Base-by-base conservation (phyloP, 2,797 vertebrate species). In the Hozukius guyotensis region DNA sequence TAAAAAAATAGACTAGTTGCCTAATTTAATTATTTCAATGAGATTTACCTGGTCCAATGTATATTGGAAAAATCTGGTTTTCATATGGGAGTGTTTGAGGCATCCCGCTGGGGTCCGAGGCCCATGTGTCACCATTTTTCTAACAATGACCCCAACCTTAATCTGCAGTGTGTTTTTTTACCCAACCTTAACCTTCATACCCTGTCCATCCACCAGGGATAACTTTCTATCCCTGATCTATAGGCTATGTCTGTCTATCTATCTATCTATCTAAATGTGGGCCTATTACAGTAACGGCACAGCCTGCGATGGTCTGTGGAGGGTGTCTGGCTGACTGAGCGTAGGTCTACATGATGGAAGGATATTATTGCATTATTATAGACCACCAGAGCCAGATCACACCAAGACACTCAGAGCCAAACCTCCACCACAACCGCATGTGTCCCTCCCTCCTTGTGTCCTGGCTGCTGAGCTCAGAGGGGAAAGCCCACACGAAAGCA, bases 401-500 rank as follows among this genome's bases (percentile, higher is more conserved):
- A 74, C 81, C 65, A 69, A 77, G 79, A 73, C 64, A 32, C 64
- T 16, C 4, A 0, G 24, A 66, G 55, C 75, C 85, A 90, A 89
- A 84, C 77, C 76, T 72, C 29, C 72, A 74, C 82, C 88, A 89
- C 90, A 93, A 92, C 87, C 85, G 34, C 92, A 88, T 87, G 84
- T 83, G 78, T 80, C 63, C 25, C 38, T 73, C 12, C 68, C 38
- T 52, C 49, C 49, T 52, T 16, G 18, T n/a, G 49, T 52, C 49
- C 76, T 55, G 78, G 61, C 82, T 94, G 89, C 91, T 92, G 88
- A 91, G 87, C 88, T 94, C 89, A 94, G 81, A 80, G 31, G 87
- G 94, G 94, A 94, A 95, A 88, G 77, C 93, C 94, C 91, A 25
- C 72, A 36, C 80, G 53, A 79, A 32, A 46, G 61, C 70, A 57